Base-by-base conservation (phyloP, 2,888 invertebrate species). In the Prenolepis imparis region DNA sequence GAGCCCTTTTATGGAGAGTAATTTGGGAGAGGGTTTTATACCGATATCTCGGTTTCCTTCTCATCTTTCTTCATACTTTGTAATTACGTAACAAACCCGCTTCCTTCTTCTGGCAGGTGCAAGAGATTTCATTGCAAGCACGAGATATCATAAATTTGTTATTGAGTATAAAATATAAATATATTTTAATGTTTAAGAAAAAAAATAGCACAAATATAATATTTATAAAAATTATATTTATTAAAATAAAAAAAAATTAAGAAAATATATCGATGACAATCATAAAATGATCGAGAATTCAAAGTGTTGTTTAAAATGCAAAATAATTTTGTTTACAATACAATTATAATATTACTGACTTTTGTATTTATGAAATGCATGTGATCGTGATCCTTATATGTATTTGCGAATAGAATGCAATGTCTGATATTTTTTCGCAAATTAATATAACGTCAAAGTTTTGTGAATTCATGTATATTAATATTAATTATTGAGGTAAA, bases 71-170 rank as follows among this genome's bases (percentile, higher is more conserved):
- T 44, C 15, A 11, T n/a, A 24, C 1, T 18, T 41, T 3, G 11
- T 57, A 63, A 63, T 74, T 66, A 44, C 18, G 18, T 28, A 67
- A 68, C 36, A 68, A n/a, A 52, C n/a, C 11, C 32, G 0, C n/a
- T 68, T 68, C n/a, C 32, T n/a, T 52, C 21, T 64, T 21, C 3
- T 21, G 39, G 11, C 8, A 41, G n/a, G 15, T 21, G 21, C 28
- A 41, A 64, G 39, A 64, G 5, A 18, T 63, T 63, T 36, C 12
- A 18, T 59, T 59, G 21, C 55, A 21, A 21, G 12, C 21, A 57
- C 4, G 1, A 11, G 36, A n/a, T 11, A 15, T 18, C 8, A 21
- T 64, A 12, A 64, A 39, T 66, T 41, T 63, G 4, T 3, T 3
- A n/a, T 63, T 41, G 15, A 44, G 41, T 12, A 41, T 15, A 48